Evolutionary conservation across 2,113 vertebrate species (phyloP).

Genomic region (Athene noctua): DNA sequence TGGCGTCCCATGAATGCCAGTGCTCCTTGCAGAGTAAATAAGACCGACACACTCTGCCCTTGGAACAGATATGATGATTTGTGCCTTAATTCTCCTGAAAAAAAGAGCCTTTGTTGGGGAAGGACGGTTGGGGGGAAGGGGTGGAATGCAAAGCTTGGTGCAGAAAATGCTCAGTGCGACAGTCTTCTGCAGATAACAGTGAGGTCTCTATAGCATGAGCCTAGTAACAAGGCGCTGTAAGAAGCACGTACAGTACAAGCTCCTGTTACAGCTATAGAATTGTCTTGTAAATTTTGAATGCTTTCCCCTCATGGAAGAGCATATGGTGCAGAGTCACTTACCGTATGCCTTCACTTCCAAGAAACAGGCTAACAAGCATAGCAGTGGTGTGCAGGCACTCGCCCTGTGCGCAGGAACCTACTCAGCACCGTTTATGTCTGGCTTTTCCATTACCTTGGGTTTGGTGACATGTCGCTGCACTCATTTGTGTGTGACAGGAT

Average conservation of each 20-base stretch:
- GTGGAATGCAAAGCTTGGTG: conserved; percentile 35
- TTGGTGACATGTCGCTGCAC: not conserved
- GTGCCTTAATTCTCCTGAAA: not conserved
- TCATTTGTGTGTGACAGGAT: not conserved
- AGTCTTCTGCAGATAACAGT: conserved; percentile 2
- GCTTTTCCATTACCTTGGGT: not conserved
- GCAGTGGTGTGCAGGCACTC: not conserved
- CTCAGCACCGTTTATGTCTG: fast-evolving
- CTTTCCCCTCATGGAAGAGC: not conserved
- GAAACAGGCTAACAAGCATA: not conserved
- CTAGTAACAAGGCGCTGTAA: not conserved
- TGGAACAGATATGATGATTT: conserved; percentile 28
- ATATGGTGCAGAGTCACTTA: not conserved
- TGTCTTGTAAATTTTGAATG: not conserved
- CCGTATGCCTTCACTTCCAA: not conserved
- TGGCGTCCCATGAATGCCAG: conserved; percentile 44
- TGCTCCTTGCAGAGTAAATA: conserved; percentile 39
- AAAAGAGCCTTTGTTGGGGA: conserved; percentile 55
- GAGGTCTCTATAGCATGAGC: not conserved
- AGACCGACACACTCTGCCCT: conserved; percentile 3
- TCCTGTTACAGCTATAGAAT: not conserved
- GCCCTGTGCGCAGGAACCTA: not conserved
- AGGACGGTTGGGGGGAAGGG: not conserved
- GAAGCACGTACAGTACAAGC: not conserved
- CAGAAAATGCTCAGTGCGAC: not conserved